Percentiles rank a stretch among this genome's conserved stretches.
phyloP scores from a whole-genome alignment of 2,113 vertebrate species.

The Atlantisia rogersi region DNA sequence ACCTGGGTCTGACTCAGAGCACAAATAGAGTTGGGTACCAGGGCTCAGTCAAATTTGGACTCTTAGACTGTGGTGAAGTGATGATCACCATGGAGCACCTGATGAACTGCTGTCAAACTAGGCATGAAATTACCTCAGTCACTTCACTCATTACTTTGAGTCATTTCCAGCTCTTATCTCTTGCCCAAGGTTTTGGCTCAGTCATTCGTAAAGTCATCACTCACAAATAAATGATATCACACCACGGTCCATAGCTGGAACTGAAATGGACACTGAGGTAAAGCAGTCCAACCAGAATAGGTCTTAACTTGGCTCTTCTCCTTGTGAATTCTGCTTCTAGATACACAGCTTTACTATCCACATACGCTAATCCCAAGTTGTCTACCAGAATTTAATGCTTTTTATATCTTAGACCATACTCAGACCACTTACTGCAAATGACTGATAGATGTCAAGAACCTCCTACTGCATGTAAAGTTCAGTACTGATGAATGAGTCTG shows the following conservation, averaged over 20 bases:
- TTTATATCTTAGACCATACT: neutral
- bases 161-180: neutral
- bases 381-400: neutral
- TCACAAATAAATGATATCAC: neutral
- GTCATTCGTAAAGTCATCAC: neutral
- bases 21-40: neutral
- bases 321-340: neutral
- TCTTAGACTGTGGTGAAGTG: neutral
- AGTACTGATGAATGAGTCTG: neutral
- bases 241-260: neutral
- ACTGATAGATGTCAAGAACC: neutral
- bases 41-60: neutral
- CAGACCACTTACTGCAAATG: neutral
- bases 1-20: neutral
- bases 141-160: neutral
- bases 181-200: neutral
- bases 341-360: neutral
- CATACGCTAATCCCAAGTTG: rapidly evolving
- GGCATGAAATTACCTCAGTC: neutral
- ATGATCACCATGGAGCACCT: neutral
- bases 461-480: neutral
- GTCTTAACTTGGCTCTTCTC: neutral
- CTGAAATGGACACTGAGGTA: neutral
- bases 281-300: neutral
- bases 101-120: neutral